Evolutionary conservation across 2,797 vertebrate species (phyloP).

Genomic region (Myotis findleyi): DNA sequence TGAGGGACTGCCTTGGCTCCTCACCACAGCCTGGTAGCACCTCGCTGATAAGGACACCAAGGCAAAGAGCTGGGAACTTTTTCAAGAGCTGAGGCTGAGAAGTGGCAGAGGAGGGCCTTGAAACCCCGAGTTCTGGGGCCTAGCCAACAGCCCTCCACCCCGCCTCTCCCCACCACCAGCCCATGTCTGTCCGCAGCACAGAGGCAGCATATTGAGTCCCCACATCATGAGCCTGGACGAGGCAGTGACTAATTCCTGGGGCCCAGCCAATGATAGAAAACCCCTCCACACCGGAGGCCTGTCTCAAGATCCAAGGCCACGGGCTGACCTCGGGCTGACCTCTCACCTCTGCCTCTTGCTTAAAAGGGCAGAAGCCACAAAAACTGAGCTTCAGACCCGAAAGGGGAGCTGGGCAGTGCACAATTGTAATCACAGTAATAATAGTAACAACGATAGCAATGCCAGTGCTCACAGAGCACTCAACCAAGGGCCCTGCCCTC

Average conservation of each 20-base stretch:
- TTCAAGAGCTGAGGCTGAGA: background rate
- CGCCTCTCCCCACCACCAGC: background rate
- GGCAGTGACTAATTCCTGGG: background rate
- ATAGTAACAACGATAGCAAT: accelerated
- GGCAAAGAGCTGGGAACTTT: background rate
- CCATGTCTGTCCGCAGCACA: background rate
- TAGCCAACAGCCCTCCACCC: background rate
- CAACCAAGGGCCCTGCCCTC: background rate
- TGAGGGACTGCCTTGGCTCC: background rate
- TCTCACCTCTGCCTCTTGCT: slow-evolving; percentile 16
- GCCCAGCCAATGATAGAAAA: background rate
- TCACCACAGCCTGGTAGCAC: background rate
- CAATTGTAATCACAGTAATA: no score
- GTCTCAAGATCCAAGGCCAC: background rate
- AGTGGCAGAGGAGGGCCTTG: background rate
- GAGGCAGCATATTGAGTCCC: background rate
- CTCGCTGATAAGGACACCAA: background rate
- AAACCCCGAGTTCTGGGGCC: background rate
- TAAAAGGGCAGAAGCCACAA: background rate
- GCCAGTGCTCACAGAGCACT: accelerated
- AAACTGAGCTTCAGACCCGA: background rate
- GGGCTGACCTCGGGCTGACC: background rate
- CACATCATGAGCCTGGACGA: background rate
- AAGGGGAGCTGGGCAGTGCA: background rate
- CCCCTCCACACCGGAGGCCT: background rate